Base-by-base conservation (phyloP, 2,888 invertebrate genomes). In the Lysandra bellargus region DNA sequence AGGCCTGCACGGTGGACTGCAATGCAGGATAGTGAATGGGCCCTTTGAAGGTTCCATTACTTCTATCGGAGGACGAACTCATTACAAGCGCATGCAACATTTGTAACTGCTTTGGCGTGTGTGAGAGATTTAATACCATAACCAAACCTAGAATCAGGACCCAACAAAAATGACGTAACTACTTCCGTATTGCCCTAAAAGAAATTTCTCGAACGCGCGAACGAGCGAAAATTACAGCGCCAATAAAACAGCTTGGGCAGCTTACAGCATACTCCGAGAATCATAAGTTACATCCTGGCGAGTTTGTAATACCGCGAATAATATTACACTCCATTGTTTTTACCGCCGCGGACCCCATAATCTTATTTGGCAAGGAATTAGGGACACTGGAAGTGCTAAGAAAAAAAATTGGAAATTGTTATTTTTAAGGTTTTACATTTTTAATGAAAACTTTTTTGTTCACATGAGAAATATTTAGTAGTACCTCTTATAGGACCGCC, bases 261-360 rank as follows among this genome's bases (percentile, higher is more conserved):
- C 53, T 78, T 78, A 78, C 57, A 80, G 64, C 60, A 79, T 81
- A 80, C 75, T 79, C 79, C 76, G 80, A 80, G 81, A 81, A 81
- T 81, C 80, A 78, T 80, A 81, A 82, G 80, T 80, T 80, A 81
- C 80, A 79, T 81, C 79, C 78, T 78, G 79, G 79, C 73, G 80
- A 80, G 78, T 80, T 74, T 72, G 81, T 82, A 80, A 79, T 79
- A 79, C 81, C 80, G 81, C 80, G 80, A 80, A 84, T 83, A 82
- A 83, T 82, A 82, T 83, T 80, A 81, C 82, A 79, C 80, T 60
- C 78, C 80, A 85, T 87, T 86, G 87, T 86, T 87, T 86, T 86
- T 83, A 82, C 78, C 80, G 76, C 80, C 79, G 81, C 79, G 80
- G 78, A 80, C 76, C 76, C 64, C 73, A 79, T 81, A 82, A 83